Evolutionary conservation across 2,113 vertebrate genomes (phyloP).

Genomic region (Hydropotes inermis): DNA sequence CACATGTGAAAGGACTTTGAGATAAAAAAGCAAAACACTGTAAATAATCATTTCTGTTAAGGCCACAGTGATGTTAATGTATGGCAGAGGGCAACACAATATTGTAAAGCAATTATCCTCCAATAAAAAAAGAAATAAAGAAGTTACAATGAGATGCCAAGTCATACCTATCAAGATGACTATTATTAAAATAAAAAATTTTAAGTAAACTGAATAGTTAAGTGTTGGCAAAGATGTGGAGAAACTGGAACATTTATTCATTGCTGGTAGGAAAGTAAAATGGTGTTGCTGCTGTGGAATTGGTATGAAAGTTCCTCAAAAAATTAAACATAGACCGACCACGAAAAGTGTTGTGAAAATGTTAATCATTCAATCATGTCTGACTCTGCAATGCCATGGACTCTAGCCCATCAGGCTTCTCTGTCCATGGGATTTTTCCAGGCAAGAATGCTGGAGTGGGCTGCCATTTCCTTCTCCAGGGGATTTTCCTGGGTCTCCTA

Average conservation of each 20-base stretch:
- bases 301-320: fast-evolving
- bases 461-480: not conserved
- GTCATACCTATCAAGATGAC: not conserved
- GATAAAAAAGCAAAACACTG: not conserved
- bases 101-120: not conserved
- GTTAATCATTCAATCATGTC: not conserved
- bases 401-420: not conserved
- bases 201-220: not conserved
- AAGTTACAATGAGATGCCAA: not conserved
- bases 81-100: not conserved
- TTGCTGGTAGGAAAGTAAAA: not conserved
- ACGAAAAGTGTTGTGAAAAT: fast-evolving
- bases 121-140: not conserved
- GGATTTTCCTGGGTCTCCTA: not conserved
- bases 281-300: not conserved
- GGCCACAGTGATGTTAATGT: not conserved
- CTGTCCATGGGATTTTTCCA: not conserved
- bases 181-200: not conserved
- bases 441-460: not conserved
- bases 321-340: not conserved
- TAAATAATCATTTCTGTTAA: not conserved
- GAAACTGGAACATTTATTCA: not conserved
- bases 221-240: not conserved
- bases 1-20: not conserved
- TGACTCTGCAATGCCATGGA: not conserved